Evolutionary conservation across 2,888 invertebrate species (phyloP).

Genomic region (Disparrhopalites patrizii): DNA sequence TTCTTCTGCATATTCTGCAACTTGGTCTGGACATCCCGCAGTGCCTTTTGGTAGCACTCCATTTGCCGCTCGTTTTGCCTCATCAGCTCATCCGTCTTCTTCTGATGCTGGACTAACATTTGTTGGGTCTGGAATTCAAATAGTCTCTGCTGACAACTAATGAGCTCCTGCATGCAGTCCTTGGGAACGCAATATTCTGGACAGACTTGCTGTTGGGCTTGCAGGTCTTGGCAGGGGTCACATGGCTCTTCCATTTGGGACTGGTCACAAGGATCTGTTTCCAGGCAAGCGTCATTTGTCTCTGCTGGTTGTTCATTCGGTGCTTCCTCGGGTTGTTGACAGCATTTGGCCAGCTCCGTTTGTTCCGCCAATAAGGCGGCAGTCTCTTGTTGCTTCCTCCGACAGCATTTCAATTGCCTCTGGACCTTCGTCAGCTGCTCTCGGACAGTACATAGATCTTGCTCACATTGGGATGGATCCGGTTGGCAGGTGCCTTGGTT

Average conservation of each 20-base stretch:
- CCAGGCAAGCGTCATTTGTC: not conserved
- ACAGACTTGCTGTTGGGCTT: too few relatives aligned
- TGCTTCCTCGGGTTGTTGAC: not conserved
- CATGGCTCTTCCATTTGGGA: not conserved
- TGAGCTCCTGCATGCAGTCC: not conserved
- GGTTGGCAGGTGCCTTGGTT: too few relatives aligned
- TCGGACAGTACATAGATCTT: not conserved
- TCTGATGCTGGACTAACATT: not conserved
- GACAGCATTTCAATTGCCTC: not conserved
- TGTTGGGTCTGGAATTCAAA: not conserved
- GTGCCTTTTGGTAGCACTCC: conserved; percentile 5
- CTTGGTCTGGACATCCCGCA: not conserved
- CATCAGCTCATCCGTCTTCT: not conserved
- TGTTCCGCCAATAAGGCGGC: too few relatives aligned
- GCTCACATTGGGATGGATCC: not conserved
- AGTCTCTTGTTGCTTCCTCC: not conserved
- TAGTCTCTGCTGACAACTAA: not conserved
- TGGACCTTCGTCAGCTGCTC: not conserved
- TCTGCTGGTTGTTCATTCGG: not conserved
- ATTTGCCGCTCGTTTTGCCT: conserved; percentile 4
- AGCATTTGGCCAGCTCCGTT: not conserved
- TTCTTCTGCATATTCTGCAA: not conserved
- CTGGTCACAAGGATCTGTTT: not conserved
- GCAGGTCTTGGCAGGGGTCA: not conserved
- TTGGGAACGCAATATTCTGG: not conserved